phyloP scores from a whole-genome alignment of 2,888 invertebrate species.

The Hesperia comma region DNA sequence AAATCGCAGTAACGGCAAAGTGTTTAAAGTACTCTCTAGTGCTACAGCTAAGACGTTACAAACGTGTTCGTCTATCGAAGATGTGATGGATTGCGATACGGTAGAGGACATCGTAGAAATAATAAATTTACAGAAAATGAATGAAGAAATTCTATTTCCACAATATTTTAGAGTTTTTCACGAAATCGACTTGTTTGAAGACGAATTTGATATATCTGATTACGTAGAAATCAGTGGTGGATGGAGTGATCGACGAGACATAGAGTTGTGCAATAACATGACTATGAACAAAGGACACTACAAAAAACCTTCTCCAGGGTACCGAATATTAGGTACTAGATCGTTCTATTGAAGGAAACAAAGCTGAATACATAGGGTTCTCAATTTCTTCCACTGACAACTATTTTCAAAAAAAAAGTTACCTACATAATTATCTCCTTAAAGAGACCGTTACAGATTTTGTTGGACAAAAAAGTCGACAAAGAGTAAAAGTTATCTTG shows the following conservation, averaged over 20 bases:
- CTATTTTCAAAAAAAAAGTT: too few species aligned
- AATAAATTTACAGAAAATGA: slow-evolving; percentile 46
- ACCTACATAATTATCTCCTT: too few species aligned
- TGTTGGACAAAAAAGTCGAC: too few species aligned
- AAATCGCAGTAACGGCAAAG: slow-evolving; percentile 52
- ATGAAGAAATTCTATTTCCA: slow-evolving; percentile 50
- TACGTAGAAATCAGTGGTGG: slow-evolving; percentile 56
- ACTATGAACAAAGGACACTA: slow-evolving; percentile 51
- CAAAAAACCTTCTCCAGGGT: not conserved
- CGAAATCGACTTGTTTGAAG: slow-evolving; percentile 53
- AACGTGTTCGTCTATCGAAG: slow-evolving; percentile 42
- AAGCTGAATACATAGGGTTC: too few species aligned
- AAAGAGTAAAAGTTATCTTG: too few species aligned
- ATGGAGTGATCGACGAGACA: slow-evolving; percentile 61
- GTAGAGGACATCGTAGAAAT: slow-evolving; percentile 46
- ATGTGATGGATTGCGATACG: slow-evolving; percentile 46
- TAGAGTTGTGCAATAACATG: slow-evolving; percentile 55
- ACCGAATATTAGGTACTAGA: not conserved
- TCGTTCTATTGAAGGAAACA: too few species aligned
- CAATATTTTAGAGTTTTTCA: slow-evolving; percentile 53
- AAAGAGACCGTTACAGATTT: too few species aligned
- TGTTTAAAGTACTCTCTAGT: slow-evolving; percentile 57
- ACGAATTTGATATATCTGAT: slow-evolving; percentile 53
- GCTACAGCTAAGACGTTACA: slow-evolving; percentile 55
- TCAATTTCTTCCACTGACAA: too few species aligned